Conservation (phyloP, 2,797 vertebrate species). For the Rachycentron canadum region DNA sequence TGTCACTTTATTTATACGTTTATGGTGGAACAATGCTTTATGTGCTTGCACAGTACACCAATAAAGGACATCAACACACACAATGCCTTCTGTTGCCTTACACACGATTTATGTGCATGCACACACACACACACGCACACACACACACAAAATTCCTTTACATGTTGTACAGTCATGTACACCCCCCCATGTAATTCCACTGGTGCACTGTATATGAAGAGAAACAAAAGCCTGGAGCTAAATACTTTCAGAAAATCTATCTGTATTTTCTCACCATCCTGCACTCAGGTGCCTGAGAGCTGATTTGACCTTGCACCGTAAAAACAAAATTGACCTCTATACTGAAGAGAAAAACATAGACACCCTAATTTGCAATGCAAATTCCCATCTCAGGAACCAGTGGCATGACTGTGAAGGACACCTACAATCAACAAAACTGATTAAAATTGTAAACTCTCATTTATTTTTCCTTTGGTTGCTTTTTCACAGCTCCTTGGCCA, state of each 20-base stretch:
- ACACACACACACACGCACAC: background rate
- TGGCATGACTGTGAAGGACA: constrained; percentile 56
- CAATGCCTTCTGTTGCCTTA: constrained; percentile 38
- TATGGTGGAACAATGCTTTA: constrained; percentile 13
- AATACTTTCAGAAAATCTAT: constrained; percentile 16
- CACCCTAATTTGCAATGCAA: constrained; percentile 55
- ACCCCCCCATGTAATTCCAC: background rate
- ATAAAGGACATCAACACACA: constrained; percentile 42
- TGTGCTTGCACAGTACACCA: constrained; percentile 3
- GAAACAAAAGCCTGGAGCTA: background rate
- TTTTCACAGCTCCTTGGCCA: constrained; percentile 5
- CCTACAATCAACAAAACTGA: constrained; percentile 39
- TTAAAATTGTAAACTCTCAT: constrained; percentile 39
- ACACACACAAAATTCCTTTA: too few relatives aligned
- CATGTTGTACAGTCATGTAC: too few relatives aligned
- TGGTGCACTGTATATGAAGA: background rate
- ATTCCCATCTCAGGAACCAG: constrained; percentile 37
- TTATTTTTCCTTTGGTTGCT: constrained; percentile 17
- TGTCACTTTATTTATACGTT: constrained; percentile 24
- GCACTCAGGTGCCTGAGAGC: background rate
- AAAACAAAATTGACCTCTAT: constrained; percentile 42
- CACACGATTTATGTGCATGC: constrained; percentile 6
- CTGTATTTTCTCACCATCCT: constrained; percentile 1
- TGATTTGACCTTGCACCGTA: constrained; percentile 12
- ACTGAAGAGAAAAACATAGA: constrained; percentile 27